Evolutionary conservation across 2,888 invertebrate species (phyloP).

Genomic region (Chamaedrilus cognettii): DNA sequence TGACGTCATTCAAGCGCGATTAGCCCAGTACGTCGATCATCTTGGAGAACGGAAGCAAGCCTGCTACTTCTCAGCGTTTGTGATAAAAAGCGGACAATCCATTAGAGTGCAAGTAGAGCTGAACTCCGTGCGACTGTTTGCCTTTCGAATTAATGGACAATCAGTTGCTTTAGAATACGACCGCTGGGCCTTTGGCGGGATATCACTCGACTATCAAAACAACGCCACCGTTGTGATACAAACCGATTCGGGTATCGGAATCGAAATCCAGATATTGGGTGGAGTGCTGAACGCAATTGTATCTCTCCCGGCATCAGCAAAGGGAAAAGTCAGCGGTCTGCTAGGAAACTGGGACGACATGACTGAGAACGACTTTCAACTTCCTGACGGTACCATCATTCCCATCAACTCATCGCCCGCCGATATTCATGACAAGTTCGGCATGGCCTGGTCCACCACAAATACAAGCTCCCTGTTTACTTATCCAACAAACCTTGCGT

Average conservation of each 20-base stretch:
- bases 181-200: not conserved
- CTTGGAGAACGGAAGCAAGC: not conserved
- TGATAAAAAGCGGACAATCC: not conserved
- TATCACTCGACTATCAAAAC: not conserved
- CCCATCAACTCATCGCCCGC: constrained; percentile 6
- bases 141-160: constrained; percentile 3
- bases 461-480: constrained; percentile 5
- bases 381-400: constrained; percentile 12
- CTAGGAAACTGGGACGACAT: constrained; percentile 24
- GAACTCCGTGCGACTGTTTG: not conserved
- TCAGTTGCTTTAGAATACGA: not conserved
- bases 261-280: constrained; percentile 1
- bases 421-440: constrained; percentile 18
- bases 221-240: not conserved
- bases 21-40: constrained; percentile 9
- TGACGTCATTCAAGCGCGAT: constrained; percentile 11
- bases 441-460: constrained; percentile 12
- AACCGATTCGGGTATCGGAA: not conserved
- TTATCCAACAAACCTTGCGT: constrained; percentile 8
- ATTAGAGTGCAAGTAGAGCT: constrained; percentile 16
- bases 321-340: constrained; percentile 16
- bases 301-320: not conserved
- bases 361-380: constrained; percentile 16
- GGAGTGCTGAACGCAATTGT: constrained; percentile 9
- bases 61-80: constrained; percentile 20